Conservation (phyloP, 2,113 vertebrate species). For the Carassius auratus region DNA sequence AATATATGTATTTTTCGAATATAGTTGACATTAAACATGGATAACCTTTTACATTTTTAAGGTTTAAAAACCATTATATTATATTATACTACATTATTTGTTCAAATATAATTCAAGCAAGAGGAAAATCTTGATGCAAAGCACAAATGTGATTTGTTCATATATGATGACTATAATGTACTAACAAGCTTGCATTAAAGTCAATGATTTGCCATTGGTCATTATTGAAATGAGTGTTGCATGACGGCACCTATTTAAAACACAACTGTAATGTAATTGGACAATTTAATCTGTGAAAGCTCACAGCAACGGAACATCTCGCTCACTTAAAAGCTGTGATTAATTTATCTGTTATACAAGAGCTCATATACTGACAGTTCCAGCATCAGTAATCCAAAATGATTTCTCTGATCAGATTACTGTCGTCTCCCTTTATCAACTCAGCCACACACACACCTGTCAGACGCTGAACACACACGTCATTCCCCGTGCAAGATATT, state of each 20-base stretch:
- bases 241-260: not conserved
- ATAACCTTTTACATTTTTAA: too few species aligned
- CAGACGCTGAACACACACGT: too few species aligned
- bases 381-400: too few species aligned
- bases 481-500: too few species aligned
- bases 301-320: constrained; percentile 48
- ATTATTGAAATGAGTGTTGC: not conserved
- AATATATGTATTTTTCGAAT: too few species aligned
- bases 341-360: constrained; percentile 38
- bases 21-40: too few species aligned
- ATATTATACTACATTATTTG: too few species aligned
- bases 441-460: too few species aligned
- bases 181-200: not conserved
- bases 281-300: constrained; percentile 42
- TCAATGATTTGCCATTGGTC: not conserved
- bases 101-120: not conserved
- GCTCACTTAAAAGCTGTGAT: constrained; percentile 15
- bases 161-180: not conserved
- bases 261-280: not conserved
- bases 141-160: not conserved
- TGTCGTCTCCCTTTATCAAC: too few species aligned
- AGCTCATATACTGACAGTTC: constrained; percentile 5
- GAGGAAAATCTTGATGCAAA: not conserved
- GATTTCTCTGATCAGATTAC: too few species aligned
- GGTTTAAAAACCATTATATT: too few species aligned